These are phyloP conservation scores for Nyleta sp. DNA, from an alignment of 2,888 invertebrate genomes.

Conservation along the genomic window DNA sequence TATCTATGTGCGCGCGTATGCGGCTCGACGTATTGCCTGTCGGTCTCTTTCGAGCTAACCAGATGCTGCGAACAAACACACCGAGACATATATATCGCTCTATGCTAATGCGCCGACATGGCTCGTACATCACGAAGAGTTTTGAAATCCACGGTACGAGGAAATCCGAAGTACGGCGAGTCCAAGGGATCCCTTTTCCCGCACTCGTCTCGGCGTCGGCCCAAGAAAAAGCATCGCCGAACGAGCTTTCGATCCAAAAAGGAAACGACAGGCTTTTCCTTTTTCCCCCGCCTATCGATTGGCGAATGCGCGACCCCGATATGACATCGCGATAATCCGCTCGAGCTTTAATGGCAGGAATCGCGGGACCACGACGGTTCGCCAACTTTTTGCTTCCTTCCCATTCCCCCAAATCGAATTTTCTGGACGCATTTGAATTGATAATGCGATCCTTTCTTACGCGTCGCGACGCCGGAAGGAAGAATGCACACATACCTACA, in stretches of 20 bases:
- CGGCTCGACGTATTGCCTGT: constrained; percentile 62
- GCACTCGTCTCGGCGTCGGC: constrained; percentile 1
- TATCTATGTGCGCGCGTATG: constrained; percentile 39
- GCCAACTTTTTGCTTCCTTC: constrained; percentile 10
- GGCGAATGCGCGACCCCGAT: constrained; percentile 12
- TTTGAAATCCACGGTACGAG: constrained; percentile 49
- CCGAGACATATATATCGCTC: constrained; percentile 59
- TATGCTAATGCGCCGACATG: constrained; percentile 68
- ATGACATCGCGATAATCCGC: constrained; percentile 25
- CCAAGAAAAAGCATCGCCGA: constrained; percentile 25
- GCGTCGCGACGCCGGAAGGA: constrained; percentile 8
- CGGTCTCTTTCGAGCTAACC: constrained; percentile 65
- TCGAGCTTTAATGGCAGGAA: constrained; percentile 22
- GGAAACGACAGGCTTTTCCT: constrained; percentile 18
- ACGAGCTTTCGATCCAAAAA: constrained; percentile 31
- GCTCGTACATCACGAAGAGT: constrained; percentile 68
- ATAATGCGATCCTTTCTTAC: constrained; percentile 28
- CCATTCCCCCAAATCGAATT: constrained; percentile 6
- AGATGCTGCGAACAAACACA: constrained; percentile 65
- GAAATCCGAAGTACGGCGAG: constrained; percentile 32
- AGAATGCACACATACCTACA: not conserved
- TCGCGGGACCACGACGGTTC: constrained; percentile 2
- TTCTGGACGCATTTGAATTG: constrained; percentile 28
- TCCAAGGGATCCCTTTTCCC: too few relatives aligned
- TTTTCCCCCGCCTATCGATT: constrained; percentile 18